phyloP scores from a whole-genome alignment of 1,140 invertebrate genomes.

The Lanistes nyassanus region DNA sequence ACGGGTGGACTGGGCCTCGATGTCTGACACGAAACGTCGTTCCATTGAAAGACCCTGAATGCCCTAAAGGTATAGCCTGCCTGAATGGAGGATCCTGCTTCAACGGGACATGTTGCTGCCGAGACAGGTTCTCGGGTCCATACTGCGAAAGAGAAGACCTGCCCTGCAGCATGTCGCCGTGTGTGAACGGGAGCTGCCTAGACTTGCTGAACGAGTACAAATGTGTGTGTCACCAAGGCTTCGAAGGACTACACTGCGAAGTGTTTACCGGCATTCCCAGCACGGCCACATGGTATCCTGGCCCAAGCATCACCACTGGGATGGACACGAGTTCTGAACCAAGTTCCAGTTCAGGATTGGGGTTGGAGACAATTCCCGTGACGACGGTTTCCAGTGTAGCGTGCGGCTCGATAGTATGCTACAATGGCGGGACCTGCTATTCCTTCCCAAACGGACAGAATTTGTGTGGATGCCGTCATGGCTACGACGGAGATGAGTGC shows the following conservation, averaged over 20 bases:
- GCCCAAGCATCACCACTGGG: background rate
- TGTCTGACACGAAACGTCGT: slow-evolving; percentile 22
- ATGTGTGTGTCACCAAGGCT: slow-evolving; percentile 80
- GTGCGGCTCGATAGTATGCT: background rate
- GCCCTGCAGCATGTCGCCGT: slow-evolving; percentile 36
- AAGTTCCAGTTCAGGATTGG: background rate
- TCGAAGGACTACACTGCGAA: slow-evolving; percentile 91
- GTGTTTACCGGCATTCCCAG: slow-evolving; percentile 60
- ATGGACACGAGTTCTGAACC: too few relatives aligned
- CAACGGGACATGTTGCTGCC: slow-evolving; percentile 32
- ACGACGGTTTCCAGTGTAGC: background rate
- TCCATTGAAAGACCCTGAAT: slow-evolving; percentile 30
- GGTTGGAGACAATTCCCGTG: background rate
- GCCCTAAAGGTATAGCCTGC: slow-evolving; percentile 25
- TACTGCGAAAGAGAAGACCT: slow-evolving; percentile 32
- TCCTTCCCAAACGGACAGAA: background rate
- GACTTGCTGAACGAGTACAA: slow-evolving; percentile 29
- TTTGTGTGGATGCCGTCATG: background rate
- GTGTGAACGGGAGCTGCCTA: slow-evolving; percentile 31
- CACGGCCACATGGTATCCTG: background rate
- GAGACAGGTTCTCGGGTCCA: slow-evolving; percentile 9
- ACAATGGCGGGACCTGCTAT: slow-evolving; percentile 2
- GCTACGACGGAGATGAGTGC: background rate
- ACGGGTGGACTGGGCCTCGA: slow-evolving; percentile 27
- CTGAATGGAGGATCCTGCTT: slow-evolving; percentile 35